Evolutionary conservation across 2,797 vertebrate species (phyloP).

Genomic region (Erpetoichthys calabaricus): DNA sequence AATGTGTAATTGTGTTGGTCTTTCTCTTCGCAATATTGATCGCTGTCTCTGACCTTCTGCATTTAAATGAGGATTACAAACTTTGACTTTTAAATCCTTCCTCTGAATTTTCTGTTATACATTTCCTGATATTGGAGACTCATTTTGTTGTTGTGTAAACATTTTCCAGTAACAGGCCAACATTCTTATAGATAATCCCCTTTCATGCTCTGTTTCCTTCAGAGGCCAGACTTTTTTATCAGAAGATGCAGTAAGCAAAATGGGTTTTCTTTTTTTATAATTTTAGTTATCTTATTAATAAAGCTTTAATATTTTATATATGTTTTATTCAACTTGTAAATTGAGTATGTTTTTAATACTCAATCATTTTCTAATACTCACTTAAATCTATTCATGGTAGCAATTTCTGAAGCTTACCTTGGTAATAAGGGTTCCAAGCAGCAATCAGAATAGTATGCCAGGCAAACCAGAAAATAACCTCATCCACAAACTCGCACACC

Average conservation of each 20-base stretch:
- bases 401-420: no score
- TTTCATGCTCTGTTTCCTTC: constrained; percentile 23
- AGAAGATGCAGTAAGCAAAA: constrained; percentile 10
- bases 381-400: no score
- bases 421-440: no score
- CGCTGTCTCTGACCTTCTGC: background rate
- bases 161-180: constrained; percentile 14
- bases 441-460: no score
- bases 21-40: background rate
- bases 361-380: no score
- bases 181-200: constrained; percentile 22
- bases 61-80: constrained; percentile 5
- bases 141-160: constrained; percentile 19
- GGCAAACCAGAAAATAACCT: no score
- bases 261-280: constrained; percentile 18
- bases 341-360: no score
- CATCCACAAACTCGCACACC: no score
- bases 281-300: constrained; percentile 16
- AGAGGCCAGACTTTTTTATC: constrained; percentile 19
- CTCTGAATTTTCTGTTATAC: constrained; percentile 12
- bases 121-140: constrained; percentile 16
- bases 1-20: constrained; percentile 1
- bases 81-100: constrained; percentile 2
- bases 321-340: no score
- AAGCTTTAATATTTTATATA: background rate